Percentiles rank a stretch among this genome's conserved stretches.
These are phyloP conservation scores for Diadromus collaris DNA, from an alignment of 2,888 invertebrate species.

Conservation along the genomic window DNA sequence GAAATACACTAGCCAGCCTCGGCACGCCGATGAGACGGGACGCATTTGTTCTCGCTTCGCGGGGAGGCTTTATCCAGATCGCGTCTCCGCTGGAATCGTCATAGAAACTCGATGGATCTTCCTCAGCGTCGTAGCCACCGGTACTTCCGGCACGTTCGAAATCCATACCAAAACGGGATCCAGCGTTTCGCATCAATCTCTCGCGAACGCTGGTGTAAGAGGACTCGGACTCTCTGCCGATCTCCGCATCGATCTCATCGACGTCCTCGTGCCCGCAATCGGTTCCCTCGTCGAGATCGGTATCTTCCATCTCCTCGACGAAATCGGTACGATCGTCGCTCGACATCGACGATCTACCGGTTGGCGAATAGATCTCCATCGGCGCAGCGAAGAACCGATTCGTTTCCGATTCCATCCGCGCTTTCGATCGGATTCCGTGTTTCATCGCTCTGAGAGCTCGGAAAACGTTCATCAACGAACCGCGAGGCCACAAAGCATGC, in stretches of 20 bases:
- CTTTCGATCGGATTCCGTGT: constrained; percentile 28
- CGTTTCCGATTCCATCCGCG: constrained; percentile 46
- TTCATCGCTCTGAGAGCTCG: constrained; percentile 59
- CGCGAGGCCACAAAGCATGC: constrained; percentile 49
- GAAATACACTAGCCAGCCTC: constrained; percentile 65
- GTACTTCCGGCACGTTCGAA: constrained; percentile 27
- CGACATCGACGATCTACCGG: constrained; percentile 47
- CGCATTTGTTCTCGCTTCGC: constrained; percentile 33
- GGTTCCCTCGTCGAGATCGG: constrained; percentile 36
- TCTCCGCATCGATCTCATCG: constrained; percentile 13
- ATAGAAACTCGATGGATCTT: constrained; percentile 39
- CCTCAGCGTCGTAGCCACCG: constrained; percentile 25
- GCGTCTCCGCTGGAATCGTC: constrained; percentile 57
- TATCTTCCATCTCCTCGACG: constrained; percentile 1
- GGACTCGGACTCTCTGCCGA: constrained; percentile 42
- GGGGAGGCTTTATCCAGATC: constrained; percentile 47
- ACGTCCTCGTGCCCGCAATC: neutral
- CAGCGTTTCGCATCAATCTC: constrained; percentile 60
- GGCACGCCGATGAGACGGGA: constrained; percentile 68
- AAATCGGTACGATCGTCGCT: constrained; percentile 50
- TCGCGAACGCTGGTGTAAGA: constrained; percentile 56
- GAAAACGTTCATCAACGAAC: constrained; percentile 55
- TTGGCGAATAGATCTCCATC: constrained; percentile 45
- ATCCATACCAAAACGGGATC: constrained; percentile 37
- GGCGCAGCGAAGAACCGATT: constrained; percentile 53